A percentile compares a stretch with the other conserved stretches of the same genome.
Evolutionary conservation across 2,113 vertebrate genomes (phyloP).

Genomic region (Mixornis gularis): DNA sequence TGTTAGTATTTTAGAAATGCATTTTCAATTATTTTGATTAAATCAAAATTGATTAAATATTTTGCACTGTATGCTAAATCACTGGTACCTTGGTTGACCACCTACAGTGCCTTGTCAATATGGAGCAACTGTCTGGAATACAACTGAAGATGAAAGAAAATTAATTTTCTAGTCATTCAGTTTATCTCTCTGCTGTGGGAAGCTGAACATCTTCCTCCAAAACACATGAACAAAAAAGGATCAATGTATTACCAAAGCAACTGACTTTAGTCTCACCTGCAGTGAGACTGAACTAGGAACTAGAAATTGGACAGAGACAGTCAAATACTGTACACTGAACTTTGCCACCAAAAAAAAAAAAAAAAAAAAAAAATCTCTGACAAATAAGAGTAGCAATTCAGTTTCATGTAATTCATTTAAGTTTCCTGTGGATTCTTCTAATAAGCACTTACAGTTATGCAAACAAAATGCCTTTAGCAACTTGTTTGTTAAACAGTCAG

Average conservation of each 20-base stretch:
- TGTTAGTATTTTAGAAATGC: not conserved
- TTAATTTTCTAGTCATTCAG: not conserved
- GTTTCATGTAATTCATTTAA: conserved; percentile 33
- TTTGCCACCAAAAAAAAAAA: not conserved
- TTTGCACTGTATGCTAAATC: not conserved
- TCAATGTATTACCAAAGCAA: not conserved
- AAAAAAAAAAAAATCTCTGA: not conserved
- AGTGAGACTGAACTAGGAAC: not conserved
- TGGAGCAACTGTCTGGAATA: not conserved
- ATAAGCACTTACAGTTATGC: conserved; percentile 63
- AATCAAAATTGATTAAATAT: not conserved
- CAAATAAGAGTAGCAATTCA: not conserved
- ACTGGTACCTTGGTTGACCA: not conserved
- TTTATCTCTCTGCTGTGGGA: not conserved
- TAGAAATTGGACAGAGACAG: not conserved
- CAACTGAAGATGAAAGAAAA: not conserved
- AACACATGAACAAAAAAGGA: not conserved
- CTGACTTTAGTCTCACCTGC: not conserved
- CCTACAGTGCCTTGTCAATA: not conserved
- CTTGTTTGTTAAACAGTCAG: conserved; percentile 82
- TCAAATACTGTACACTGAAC: not conserved
- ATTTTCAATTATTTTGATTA: not conserved
- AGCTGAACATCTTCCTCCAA: not conserved
- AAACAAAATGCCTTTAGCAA: conserved; percentile 75
- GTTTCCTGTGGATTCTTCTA: conserved; percentile 59